Evolutionary conservation across 2,797 vertebrate species (phyloP).

Genomic region (Sorex maritimensis): DNA sequence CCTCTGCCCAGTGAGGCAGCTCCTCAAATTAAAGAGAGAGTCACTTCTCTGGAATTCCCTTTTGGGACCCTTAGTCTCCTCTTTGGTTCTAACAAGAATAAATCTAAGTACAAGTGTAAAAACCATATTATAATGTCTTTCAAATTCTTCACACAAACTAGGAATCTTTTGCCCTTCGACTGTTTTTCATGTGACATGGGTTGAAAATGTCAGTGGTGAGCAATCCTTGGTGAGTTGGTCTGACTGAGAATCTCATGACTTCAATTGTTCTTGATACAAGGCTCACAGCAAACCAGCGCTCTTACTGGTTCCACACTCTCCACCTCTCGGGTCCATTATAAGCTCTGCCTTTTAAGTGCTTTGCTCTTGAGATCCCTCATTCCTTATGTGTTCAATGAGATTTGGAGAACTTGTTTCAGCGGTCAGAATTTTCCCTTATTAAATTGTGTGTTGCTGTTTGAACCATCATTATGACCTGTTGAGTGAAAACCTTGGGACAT

Average conservation of each 20-base stretch:
- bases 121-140: background rate
- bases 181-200: background rate
- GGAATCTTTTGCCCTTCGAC: background rate
- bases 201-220: background rate
- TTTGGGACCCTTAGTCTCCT: background rate
- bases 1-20: background rate
- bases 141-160: background rate
- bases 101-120: background rate
- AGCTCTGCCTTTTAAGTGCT: background rate
- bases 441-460: background rate
- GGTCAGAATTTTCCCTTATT: conserved; percentile 25
- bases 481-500: background rate
- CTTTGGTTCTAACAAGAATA: background rate
- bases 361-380: background rate
- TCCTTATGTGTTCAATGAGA: background rate
- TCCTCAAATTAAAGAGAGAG: background rate
- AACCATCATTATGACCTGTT: background rate
- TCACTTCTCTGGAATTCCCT: background rate
- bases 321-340: background rate
- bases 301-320: background rate
- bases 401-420: background rate
- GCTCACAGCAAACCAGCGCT: background rate
- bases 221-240: background rate
- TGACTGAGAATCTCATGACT: background rate
- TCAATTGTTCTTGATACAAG: background rate